phyloP scores from a whole-genome alignment of 1,140 invertebrate species.

The Drosophila willistoni region DNA sequence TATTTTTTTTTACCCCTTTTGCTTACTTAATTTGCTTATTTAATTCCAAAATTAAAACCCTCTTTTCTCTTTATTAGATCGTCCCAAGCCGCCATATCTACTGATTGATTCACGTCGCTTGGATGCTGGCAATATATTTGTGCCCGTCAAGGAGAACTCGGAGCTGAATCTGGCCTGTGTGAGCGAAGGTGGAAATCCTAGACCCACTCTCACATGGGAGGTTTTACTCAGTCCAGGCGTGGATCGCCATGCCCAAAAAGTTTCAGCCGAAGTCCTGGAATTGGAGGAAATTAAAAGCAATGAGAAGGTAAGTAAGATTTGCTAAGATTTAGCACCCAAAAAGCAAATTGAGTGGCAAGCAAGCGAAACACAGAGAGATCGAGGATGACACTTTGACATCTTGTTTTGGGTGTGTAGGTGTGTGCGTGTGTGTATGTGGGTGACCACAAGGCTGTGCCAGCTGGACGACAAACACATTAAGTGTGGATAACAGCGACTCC shows the following conservation, averaged over 20 bases:
- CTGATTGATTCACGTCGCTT: constrained; percentile 91
- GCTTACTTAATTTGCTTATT: too few relatives aligned
- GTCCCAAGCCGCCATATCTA: constrained; percentile 90
- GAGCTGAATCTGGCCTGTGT: constrained; percentile 91
- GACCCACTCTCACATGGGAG: constrained; percentile 89
- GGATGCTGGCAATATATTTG: constrained; percentile 92
- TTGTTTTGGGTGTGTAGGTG: not conserved
- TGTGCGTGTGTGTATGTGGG: constrained; percentile 7
- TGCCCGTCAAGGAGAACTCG: constrained; percentile 91
- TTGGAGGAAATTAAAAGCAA: constrained; percentile 78
- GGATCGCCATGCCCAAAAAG: constrained; percentile 84
- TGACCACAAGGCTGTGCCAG: constrained; percentile 26
- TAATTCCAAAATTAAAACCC: not conserved
- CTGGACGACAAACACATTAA: constrained; percentile 63
- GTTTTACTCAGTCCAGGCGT: constrained; percentile 86
- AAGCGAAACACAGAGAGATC: not conserved
- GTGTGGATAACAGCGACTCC: constrained; percentile 57
- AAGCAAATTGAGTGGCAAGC: not conserved
- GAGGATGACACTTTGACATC: not conserved
- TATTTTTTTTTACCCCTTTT: too few relatives aligned
- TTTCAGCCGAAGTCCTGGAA: constrained; percentile 81
- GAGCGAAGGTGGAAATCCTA: constrained; percentile 92
- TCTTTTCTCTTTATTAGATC: constrained; percentile 84
- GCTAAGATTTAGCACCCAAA: constrained; percentile 23
- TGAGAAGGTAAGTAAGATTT: constrained; percentile 71